A percentile compares a stretch with the other conserved stretches of the same genome.
These are phyloP conservation scores for Nemopilema nomurai DNA, from an alignment of 30 jellyfish, hydroid and myxozoan species.

Conservation along the genomic window DNA sequence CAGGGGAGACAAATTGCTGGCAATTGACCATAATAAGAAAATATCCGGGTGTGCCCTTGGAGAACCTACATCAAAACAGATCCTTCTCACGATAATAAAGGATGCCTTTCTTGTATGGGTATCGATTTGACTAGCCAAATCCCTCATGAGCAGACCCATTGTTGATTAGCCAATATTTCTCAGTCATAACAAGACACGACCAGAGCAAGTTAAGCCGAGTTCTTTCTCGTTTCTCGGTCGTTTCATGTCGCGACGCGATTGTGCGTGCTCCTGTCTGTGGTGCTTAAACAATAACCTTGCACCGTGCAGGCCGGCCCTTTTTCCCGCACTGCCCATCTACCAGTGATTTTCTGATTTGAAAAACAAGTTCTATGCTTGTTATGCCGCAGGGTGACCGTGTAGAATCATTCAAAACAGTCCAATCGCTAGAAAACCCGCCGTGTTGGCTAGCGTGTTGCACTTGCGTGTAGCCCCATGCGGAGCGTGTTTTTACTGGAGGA, in stretches of 20 bases:
- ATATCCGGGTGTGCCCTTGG: background rate
- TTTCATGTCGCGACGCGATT: background rate
- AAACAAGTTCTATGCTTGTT: background rate
- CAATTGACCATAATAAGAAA: too few relatives aligned
- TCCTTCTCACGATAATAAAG: background rate
- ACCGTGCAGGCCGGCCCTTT: background rate
- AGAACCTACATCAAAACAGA: background rate
- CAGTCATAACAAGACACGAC: background rate
- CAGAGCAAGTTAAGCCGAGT: background rate
- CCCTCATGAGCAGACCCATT: background rate
- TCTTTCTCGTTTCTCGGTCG: background rate
- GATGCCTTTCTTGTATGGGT: background rate
- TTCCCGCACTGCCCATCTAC: background rate
- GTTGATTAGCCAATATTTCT: background rate
- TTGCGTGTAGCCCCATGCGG: too few relatives aligned
- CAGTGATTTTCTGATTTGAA: background rate
- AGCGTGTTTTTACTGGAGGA: background rate
- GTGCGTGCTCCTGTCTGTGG: background rate
- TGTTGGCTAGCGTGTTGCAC: background rate
- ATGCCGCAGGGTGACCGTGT: background rate
- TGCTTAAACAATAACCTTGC: background rate
- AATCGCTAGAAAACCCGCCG: background rate
- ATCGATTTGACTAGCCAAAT: background rate
- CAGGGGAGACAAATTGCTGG: too few relatives aligned
- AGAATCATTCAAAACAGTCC: background rate